These are phyloP conservation scores for Aleiodes sp. DNA, from an alignment of 1,140 invertebrate species.

Conservation along the genomic window DNA sequence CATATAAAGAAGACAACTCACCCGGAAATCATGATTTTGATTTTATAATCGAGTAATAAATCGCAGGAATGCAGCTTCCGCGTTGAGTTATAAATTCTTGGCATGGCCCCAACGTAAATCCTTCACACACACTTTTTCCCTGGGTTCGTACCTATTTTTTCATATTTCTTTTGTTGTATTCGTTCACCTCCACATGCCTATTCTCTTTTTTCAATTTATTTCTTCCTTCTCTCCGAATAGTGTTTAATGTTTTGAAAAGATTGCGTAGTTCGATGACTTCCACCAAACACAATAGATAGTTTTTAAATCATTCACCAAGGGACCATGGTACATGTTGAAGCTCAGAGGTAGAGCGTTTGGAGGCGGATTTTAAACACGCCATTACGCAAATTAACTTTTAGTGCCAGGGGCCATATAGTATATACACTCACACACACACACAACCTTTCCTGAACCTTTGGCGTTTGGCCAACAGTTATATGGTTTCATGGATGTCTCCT, in stretches of 20 bases:
- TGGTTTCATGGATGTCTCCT: constrained; percentile 36
- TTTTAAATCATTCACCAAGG: constrained; percentile 16
- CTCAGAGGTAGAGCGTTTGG: background rate
- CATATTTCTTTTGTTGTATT: background rate
- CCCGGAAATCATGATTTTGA: constrained; percentile 15
- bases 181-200: constrained; percentile 14
- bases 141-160: background rate
- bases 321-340: background rate
- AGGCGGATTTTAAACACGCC: constrained; percentile 49
- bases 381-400: constrained; percentile 58
- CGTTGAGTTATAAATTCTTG: constrained; percentile 18
- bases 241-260: constrained; percentile 15
- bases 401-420: constrained; percentile 43
- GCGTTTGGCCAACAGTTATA: constrained; percentile 48
- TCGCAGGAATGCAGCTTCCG: constrained; percentile 11
- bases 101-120: constrained; percentile 10
- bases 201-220: background rate
- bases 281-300: constrained; percentile 10
- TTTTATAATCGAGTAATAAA: constrained; percentile 18
- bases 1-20: constrained; percentile 11
- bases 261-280: constrained; percentile 29
- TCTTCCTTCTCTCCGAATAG: background rate
- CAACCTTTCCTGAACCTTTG: constrained; percentile 34
- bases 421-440: background rate
- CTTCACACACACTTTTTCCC: constrained; percentile 4